Conservation (phyloP, 2,113 vertebrate species). For the Paedocypris sp. region DNA sequence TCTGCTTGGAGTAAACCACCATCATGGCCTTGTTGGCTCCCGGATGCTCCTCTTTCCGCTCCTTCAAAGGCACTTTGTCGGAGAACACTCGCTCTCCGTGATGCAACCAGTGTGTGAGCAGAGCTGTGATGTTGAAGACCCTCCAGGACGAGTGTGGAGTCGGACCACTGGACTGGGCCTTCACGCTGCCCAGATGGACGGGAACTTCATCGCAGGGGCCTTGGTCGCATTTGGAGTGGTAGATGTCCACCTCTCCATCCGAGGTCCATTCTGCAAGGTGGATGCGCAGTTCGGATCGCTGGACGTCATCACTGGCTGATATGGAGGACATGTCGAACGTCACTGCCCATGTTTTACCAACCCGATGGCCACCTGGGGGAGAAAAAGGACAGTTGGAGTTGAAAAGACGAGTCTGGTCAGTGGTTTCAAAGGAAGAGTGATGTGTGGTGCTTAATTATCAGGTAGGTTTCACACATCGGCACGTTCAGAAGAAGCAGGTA, state of each 20-base stretch:
- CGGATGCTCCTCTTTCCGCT: slow-evolving; percentile 16
- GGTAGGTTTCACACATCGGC: slow-evolving; percentile 29
- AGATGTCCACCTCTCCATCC: slow-evolving; percentile 58
- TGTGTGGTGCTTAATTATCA: slow-evolving; percentile 21
- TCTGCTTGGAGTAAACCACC: slow-evolving; percentile 71
- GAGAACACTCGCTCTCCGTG: background rate
- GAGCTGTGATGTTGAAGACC: slow-evolving; percentile 66
- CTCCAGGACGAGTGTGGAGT: slow-evolving; percentile 59
- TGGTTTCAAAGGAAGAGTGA: slow-evolving; percentile 5
- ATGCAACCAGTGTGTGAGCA: slow-evolving; percentile 64
- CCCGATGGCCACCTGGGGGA: slow-evolving; percentile 65
- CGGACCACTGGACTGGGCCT: slow-evolving; percentile 29
- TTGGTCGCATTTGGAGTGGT: slow-evolving; percentile 49
- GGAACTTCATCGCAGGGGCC: slow-evolving; percentile 41
- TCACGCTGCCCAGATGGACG: slow-evolving; percentile 61
- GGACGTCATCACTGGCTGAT: slow-evolving; percentile 59
- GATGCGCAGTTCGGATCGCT: slow-evolving; percentile 66
- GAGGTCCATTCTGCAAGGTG: slow-evolving; percentile 45
- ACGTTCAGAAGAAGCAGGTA: slow-evolving; percentile 10
- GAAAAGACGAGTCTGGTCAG: background rate
- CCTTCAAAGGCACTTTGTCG: background rate
- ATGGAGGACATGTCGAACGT: slow-evolving; percentile 78
- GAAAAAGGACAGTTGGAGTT: slow-evolving; percentile 14
- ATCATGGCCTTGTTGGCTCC: slow-evolving; percentile 57
- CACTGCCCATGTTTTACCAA: slow-evolving; percentile 60